These are phyloP conservation scores for Neodiprion fabricii DNA, from an alignment of 1,140 invertebrate genomes.

Conservation along the genomic window DNA sequence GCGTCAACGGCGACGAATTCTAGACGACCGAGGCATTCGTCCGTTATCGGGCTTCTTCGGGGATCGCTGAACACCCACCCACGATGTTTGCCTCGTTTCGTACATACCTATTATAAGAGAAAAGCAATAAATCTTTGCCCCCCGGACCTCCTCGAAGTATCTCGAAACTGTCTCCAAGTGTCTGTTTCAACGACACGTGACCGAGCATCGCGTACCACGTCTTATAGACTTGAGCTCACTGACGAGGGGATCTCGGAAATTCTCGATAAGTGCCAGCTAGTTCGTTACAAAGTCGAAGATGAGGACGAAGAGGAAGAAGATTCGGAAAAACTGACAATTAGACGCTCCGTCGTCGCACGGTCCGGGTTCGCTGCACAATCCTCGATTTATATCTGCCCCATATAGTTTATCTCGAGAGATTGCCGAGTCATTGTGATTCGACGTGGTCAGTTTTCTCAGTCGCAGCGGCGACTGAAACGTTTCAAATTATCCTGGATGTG, in stretches of 20 bases:
- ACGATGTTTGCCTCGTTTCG: constrained; percentile 8
- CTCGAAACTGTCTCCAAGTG: neutral
- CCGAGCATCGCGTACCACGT: neutral
- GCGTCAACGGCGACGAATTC: neutral
- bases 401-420: neutral
- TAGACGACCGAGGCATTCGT: neutral
- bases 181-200: neutral
- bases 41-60: neutral
- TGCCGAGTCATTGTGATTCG: neutral
- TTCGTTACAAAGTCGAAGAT: no score
- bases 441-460: neutral
- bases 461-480: neutral
- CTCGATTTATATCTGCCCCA: no score
- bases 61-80: constrained; percentile 11
- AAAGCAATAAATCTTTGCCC: constrained; percentile 9
- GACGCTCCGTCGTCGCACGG: no score
- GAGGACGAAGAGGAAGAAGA: no score
- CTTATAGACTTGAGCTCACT: no score
- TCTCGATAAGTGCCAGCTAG: no score
- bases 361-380: no score
- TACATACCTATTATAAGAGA: constrained; percentile 14
- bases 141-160: constrained; percentile 13
- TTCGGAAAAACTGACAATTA: no score
- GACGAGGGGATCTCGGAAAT: no score
- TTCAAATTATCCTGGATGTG: neutral